These are phyloP conservation scores for Drosophila falleni DNA, from an alignment of 2,888 invertebrate species.

Conservation along the genomic window DNA sequence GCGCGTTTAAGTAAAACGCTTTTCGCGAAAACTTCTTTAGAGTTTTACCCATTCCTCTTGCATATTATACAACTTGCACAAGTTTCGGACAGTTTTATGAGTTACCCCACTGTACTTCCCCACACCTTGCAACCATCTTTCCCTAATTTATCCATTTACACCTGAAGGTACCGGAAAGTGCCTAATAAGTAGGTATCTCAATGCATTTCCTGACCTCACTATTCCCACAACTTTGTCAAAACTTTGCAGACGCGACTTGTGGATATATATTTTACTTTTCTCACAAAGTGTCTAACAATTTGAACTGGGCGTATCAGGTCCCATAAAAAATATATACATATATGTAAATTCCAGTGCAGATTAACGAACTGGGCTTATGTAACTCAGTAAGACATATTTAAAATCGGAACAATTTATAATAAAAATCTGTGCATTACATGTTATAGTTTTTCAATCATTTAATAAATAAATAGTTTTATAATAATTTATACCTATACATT, in stretches of 20 bases:
- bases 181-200: slow-evolving; percentile 22
- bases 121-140: neutral
- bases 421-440: too few relatives aligned
- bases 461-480: too few relatives aligned
- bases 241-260: slow-evolving; percentile 9
- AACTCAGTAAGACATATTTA: too few relatives aligned
- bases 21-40: slow-evolving; percentile 24
- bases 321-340: neutral
- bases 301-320: slow-evolving; percentile 10
- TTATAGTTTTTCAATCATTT: too few relatives aligned
- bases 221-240: slow-evolving; percentile 24
- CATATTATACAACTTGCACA: slow-evolving; percentile 27
- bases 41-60: slow-evolving; percentile 2
- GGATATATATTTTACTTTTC: slow-evolving; percentile 1
- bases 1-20: slow-evolving; percentile 35
- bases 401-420: too few relatives aligned
- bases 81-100: slow-evolving; percentile 25
- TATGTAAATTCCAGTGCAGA: neutral
- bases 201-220: slow-evolving; percentile 15
- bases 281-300: neutral
- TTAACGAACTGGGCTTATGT: neutral
- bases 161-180: slow-evolving; percentile 7
- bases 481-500: too few relatives aligned
- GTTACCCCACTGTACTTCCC: neutral
- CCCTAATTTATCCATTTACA: neutral